These are phyloP conservation scores for Lithophane ornitopus DNA, from an alignment of 2,888 invertebrate species.

Conservation along the genomic window DNA sequence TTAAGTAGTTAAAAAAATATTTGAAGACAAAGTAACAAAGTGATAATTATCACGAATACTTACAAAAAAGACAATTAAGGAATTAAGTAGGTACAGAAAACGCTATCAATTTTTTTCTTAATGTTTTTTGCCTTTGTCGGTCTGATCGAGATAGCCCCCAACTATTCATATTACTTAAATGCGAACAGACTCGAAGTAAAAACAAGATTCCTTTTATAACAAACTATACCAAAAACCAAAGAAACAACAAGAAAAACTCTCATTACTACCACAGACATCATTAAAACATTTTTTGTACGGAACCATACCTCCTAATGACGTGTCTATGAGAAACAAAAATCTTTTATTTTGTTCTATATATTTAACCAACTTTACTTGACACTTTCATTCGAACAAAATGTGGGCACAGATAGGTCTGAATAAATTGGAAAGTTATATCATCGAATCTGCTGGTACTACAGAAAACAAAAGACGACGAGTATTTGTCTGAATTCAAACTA, in stretches of 20 bases:
- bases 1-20: neutral
- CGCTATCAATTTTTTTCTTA: neutral
- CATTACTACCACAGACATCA: constrained; percentile 52
- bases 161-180: neutral
- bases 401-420: constrained; percentile 40
- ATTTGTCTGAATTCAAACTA: constrained; percentile 21
- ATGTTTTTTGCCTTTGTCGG: neutral
- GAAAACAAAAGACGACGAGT: constrained; percentile 5
- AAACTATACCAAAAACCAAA: constrained; percentile 16
- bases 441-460: constrained; percentile 60
- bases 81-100: no score
- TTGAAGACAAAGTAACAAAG: neutral
- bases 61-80: neutral
- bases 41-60: neutral
- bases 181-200: neutral
- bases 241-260: constrained; percentile 40
- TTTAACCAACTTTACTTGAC: constrained; percentile 49
- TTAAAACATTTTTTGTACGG: constrained; percentile 69
- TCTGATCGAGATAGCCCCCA: neutral
- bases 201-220: constrained; percentile 8
- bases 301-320: constrained; percentile 65
- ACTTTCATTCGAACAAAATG: constrained; percentile 18
- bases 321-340: constrained; percentile 55
- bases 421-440: constrained; percentile 70
- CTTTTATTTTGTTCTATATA: constrained; percentile 71